Base-by-base conservation (phyloP, 2,888 invertebrate species). In the Apodemia zela region DNA sequence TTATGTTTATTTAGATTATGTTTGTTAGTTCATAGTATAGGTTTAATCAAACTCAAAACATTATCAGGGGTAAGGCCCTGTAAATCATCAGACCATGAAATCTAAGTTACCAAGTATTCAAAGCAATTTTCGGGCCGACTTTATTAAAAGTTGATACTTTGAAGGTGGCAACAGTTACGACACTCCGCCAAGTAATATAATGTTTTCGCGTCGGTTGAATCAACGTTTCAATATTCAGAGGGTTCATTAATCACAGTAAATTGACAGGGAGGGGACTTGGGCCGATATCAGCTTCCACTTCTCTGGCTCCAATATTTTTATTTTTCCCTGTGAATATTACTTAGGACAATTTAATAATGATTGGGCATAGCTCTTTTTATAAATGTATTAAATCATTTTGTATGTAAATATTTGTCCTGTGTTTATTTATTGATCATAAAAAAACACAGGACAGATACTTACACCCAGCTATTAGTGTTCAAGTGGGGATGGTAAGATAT, bases 181-280 rank as follows among this genome's bases (percentile, higher is more conserved):
- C 75, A 78, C 79, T 85, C 82, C 77, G 75, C 75, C 72, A 81
- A 83, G 85, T 85, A 83, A 84, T 87, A 81, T 86, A 80, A 88
- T 87, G 87, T 86, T 85, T 87, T 82, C 79, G 81, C 80, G 79
- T 79, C 79, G 83, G 80, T 81, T 83, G 81, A 85, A 85, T 87
- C 86, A 87, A 87, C 87, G 87, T 87, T 91, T 88, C 88, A 89
- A 90, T 91, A 89, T 89, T 87, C 85, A 77, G 78, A 79, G 80
- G 80, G 76, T 85, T 85, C 89, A 91, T 90, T 91, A 89, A 90
- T 90, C 89, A 89, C 81, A 76, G 80, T 89, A 90, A 69, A 91
- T 90, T 91, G 91, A 90, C 90, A 86, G 80, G 79, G 82, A 76
- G 84, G 84, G 81, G 75, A 78, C 81, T 81, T 80, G 71, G 78